Conservation (phyloP, 2,113 vertebrate species). For the Castor canadensis region DNA sequence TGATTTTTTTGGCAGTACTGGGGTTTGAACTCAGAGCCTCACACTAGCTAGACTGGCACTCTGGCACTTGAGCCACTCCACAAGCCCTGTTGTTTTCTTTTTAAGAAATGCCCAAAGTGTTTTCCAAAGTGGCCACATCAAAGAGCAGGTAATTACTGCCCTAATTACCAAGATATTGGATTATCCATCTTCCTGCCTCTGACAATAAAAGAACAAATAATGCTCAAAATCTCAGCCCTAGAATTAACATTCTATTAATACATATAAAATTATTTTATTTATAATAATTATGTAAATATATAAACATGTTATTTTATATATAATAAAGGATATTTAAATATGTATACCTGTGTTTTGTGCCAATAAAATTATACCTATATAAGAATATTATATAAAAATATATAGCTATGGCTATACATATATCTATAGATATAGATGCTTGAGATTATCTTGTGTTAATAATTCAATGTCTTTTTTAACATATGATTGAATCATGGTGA, state of each 20-base stretch:
- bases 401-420: not conserved
- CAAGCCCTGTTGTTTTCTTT: too few relatives aligned
- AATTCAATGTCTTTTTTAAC: not conserved
- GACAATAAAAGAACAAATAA: not conserved
- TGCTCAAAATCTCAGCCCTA: not conserved
- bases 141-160: not conserved
- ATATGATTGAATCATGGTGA: not conserved
- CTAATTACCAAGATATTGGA: not conserved
- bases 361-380: not conserved
- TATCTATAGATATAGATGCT: not conserved
- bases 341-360: not conserved
- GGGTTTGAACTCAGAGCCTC: too few relatives aligned
- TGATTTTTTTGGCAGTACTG: too few relatives aligned
- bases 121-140: not conserved
- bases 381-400: not conserved
- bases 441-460: not conserved
- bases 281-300: not conserved
- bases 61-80: too few relatives aligned
- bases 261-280: not conserved
- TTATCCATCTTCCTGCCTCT: not conserved
- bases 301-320: not conserved
- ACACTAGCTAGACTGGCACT: too few relatives aligned
- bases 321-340: not conserved
- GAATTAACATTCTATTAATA: slow-evolving; percentile 11
- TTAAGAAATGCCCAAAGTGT: slow-evolving; percentile 10